Percentiles rank a stretch among this genome's conserved stretches.
Evolutionary conservation across 2,113 vertebrate genomes (phyloP).

Genomic region (Gymnobelideus leadbeateri): DNA sequence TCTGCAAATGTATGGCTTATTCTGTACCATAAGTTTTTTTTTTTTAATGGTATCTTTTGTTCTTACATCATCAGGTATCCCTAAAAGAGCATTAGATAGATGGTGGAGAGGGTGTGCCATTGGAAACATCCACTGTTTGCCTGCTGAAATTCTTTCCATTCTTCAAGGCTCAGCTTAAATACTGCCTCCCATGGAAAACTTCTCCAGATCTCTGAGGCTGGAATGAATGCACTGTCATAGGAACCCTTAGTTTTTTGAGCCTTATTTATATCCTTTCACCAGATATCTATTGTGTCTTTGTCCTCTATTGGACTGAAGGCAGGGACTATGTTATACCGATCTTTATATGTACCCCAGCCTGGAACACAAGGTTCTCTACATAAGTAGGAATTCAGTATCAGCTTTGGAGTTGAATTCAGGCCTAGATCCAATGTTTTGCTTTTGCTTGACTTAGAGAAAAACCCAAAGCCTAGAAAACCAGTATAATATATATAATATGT

Average conservation of each 20-base stretch:
- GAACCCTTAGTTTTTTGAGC: background rate
- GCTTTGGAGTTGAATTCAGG: too few relatives aligned
- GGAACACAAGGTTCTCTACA: background rate
- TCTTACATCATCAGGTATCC: background rate
- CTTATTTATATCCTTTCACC: background rate
- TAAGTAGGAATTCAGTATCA: too few relatives aligned
- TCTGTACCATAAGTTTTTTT: too few relatives aligned
- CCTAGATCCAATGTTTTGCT: too few relatives aligned
- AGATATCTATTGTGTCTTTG: background rate
- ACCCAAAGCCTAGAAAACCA: background rate
- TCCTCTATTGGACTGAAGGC: background rate
- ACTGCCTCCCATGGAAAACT: background rate
- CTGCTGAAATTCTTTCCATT: background rate
- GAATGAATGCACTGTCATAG: background rate
- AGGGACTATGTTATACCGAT: background rate
- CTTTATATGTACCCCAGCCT: background rate
- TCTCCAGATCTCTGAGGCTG: background rate
- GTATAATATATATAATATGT: background rate
- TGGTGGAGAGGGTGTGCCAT: background rate
- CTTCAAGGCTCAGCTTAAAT: background rate
- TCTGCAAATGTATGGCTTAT: too few relatives aligned
- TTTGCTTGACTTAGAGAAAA: too few relatives aligned
- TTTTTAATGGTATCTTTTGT: too few relatives aligned
- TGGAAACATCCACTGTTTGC: background rate
- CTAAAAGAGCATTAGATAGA: background rate